Evolutionary conservation across 2,888 invertebrate genomes (phyloP), one percentile per base, ranked within the genome.

Genomic region (Tortricodes alternella): DNA sequence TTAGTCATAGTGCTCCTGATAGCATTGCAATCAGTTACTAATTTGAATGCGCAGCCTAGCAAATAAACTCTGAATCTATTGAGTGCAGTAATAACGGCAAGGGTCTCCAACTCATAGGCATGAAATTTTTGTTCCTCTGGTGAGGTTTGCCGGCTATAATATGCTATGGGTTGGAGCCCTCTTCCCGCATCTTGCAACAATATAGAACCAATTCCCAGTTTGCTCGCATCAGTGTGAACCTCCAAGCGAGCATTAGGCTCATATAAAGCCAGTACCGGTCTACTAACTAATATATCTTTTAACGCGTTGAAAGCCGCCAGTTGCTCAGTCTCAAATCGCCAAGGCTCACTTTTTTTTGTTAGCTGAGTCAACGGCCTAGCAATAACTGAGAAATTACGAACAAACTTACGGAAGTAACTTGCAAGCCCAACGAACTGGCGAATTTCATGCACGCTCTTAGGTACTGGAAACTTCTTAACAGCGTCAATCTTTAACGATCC

Each of bases 1-100:
- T 64, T 64, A 1, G 53, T 59, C 61, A 62, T 61, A 4, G 62
- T 60, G 4, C 51, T 48, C 1, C 58, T 46, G 3, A 62, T 34
- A 0, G 59, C 59, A 13, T 15, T 13, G 9, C 34, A 34, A 15
- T 34, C 34, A 3, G 34, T 34, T 4, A 34, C 34, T 6, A 15
- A 2, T 6, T 11, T 34, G 13, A 34, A 34, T 2, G 11, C 5
- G 4, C 3, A 4, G 5, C 34, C 34, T 2, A 61, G 19, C 7
- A 61, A 34, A 23, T 56, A 62, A 3, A 64, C 59, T 2, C 61
- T 8, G 19, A 61, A 64, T n/a, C 46, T 37, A 13, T 49, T 48
- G 3, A 59, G 7, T 11, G 59, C 59, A 19, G 18, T 39, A 8
- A 61, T 43, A 2, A 63, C 52, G 2, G 62, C 61, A 5, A 63